Conservation (phyloP, 2,797 vertebrate genomes). For the Gorsachius magnificus region DNA sequence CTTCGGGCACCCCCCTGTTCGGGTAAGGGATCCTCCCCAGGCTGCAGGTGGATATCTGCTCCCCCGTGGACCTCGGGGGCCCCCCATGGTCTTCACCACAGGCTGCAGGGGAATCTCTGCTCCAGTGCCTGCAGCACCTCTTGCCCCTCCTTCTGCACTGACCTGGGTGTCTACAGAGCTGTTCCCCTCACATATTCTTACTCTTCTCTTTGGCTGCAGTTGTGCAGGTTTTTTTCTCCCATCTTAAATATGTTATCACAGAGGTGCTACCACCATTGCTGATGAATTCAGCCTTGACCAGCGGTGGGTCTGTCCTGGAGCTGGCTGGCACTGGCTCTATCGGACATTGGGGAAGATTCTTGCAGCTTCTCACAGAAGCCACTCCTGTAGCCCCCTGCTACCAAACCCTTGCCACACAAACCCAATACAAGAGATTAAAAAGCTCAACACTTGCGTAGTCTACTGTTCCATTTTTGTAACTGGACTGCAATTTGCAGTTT, state of each 20-base stretch:
- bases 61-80: neutral
- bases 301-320: accelerated
- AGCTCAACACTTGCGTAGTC: neutral
- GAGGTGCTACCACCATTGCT: neutral
- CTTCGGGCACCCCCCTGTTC: neutral
- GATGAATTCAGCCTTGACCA: neutral
- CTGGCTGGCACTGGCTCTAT: neutral
- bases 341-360: neutral
- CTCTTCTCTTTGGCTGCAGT: neutral
- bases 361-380: neutral
- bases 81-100: neutral
- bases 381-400: neutral
- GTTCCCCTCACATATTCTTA: neutral
- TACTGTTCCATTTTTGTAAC: neutral
- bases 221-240: too few relatives aligned
- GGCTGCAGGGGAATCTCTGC: neutral
- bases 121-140: accelerated
- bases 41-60: neutral
- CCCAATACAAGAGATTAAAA: neutral
- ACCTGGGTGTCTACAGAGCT: neutral
- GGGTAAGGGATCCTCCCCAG: accelerated
- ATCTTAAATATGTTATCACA: neutral
- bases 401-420: neutral
- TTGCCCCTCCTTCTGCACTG: neutral
- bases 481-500: neutral